Conservation (phyloP, 2,888 invertebrate species). For the Ceraclea dissimilis region DNA sequence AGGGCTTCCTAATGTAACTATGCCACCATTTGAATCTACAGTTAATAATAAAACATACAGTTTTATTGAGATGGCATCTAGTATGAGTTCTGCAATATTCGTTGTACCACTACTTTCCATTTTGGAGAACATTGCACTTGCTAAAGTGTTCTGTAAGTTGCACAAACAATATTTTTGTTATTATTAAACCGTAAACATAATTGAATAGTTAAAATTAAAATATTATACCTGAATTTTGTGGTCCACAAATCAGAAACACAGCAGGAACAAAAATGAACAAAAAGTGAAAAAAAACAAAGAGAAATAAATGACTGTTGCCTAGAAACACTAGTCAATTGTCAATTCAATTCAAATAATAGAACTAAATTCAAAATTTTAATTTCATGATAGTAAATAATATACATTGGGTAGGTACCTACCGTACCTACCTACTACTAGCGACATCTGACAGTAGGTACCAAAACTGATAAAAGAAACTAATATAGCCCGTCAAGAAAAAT, state of each 20-base stretch:
- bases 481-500: too few relatives aligned
- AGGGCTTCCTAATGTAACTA: constrained; percentile 56
- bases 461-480: too few relatives aligned
- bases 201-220: not conserved
- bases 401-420: too few relatives aligned
- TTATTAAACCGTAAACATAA: too few relatives aligned
- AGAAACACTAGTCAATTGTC: too few relatives aligned
- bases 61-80: constrained; percentile 65
- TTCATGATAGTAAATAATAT: too few relatives aligned
- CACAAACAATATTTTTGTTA: not conserved
- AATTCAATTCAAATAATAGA: too few relatives aligned
- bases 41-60: constrained; percentile 57
- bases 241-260: not conserved
- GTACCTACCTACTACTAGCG: too few relatives aligned
- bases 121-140: constrained; percentile 89
- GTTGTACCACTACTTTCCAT: constrained; percentile 86
- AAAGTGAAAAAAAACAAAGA: too few relatives aligned
- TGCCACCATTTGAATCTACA: constrained; percentile 60
- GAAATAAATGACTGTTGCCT: too few relatives aligned
- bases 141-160: constrained; percentile 73
- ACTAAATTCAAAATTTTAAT: too few relatives aligned
- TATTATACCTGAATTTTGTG: not conserved
- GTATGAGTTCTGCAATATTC: constrained; percentile 77
- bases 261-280: not conserved
- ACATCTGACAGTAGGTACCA: too few relatives aligned